These are phyloP conservation scores for Aricia agestis DNA, from an alignment of 1,140 invertebrate genomes.

Conservation along the genomic window DNA sequence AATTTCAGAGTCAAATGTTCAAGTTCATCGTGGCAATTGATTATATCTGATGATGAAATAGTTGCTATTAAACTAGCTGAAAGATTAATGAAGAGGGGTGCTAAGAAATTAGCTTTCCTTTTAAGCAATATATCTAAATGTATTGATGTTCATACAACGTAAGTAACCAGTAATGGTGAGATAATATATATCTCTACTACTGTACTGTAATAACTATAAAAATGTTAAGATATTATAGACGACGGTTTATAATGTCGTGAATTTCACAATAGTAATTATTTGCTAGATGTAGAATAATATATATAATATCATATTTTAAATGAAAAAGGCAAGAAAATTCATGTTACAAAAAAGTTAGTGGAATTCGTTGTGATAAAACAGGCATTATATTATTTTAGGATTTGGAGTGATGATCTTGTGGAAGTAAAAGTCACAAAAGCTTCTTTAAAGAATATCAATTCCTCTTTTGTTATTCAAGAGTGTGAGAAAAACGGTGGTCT, in stretches of 20 bases:
- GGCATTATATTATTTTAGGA: slow-evolving; percentile 6
- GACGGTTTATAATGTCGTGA: no score
- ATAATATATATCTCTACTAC: no score
- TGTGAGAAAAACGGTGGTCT: neutral
- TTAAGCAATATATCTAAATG: slow-evolving; percentile 19
- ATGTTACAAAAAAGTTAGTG: neutral
- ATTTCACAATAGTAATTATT: no score
- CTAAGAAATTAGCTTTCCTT: slow-evolving; percentile 32
- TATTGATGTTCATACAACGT: slow-evolving; percentile 24
- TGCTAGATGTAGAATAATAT: no score
- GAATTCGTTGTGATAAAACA: neutral
- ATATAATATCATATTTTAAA: no score
- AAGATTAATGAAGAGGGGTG: slow-evolving; percentile 31
- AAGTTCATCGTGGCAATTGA: slow-evolving; percentile 26
- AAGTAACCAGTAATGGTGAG: neutral
- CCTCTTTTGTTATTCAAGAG: neutral
- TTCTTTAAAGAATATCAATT: neutral
- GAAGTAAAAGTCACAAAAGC: neutral
- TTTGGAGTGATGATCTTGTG: neutral
- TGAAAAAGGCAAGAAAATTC: neutral
- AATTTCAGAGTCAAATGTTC: slow-evolving; percentile 37
- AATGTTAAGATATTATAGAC: no score
- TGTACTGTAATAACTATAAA: no score
- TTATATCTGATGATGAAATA: slow-evolving; percentile 33
- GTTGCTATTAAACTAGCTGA: slow-evolving; percentile 33